phyloP scores from a whole-genome alignment of 92 coral and sea anemone genomes.

The Phenganax marumi region DNA sequence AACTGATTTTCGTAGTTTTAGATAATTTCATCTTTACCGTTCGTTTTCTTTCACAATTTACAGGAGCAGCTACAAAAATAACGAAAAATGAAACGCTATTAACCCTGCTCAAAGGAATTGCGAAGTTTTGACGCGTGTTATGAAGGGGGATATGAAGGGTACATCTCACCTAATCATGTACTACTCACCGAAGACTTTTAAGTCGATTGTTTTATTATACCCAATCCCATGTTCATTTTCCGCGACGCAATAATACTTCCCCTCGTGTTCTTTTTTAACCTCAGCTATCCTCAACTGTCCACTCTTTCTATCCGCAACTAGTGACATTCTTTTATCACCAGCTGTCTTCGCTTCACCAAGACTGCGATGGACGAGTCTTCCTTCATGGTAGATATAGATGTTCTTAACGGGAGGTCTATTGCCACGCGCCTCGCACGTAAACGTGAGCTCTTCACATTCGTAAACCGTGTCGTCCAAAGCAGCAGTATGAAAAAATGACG shows the following conservation, averaged over 20 bases:
- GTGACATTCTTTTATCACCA: background rate
- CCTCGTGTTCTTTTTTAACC: conserved; percentile 22
- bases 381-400: conserved; percentile 19
- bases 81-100: background rate
- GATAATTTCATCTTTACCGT: background rate
- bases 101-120: background rate
- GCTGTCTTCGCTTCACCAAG: background rate
- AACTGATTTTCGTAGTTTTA: background rate
- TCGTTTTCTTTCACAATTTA: background rate
- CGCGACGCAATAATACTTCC: conserved; percentile 26
- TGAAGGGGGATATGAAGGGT: no score
- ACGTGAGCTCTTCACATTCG: conserved; percentile 10
- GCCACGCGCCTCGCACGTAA: conserved; percentile 27
- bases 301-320: background rate
- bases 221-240: conserved; percentile 28
- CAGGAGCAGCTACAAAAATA: conserved; percentile 18
- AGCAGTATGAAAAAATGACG: conserved; percentile 25
- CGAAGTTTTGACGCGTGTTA: background rate
- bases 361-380: background rate
- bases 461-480: conserved; percentile 29
- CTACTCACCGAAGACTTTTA: conserved; percentile 24
- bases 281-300: conserved; percentile 28
- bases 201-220: background rate
- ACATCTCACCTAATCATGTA: background rate
- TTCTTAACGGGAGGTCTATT: conserved; percentile 9